Conservation (phyloP, 37 sponge, comb jelly and placozoan genomes). For the Mnemiopsis leidyi region DNA sequence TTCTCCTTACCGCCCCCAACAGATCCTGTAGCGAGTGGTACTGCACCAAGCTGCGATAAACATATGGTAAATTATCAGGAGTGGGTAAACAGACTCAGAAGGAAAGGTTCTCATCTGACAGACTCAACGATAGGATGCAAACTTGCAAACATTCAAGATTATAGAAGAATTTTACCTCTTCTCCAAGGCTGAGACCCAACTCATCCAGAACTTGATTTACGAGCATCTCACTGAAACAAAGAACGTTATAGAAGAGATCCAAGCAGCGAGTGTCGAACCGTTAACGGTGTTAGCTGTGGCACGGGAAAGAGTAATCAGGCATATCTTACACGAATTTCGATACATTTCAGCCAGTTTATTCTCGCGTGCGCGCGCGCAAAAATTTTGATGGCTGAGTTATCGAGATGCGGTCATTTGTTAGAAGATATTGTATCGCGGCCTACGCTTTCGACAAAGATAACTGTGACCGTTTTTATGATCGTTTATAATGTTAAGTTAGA, state of each 20-base stretch:
- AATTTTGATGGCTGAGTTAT: constrained; percentile 24
- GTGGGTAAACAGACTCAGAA: too few species aligned
- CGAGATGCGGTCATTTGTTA: neutral
- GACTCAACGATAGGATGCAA: too few species aligned
- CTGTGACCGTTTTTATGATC: neutral
- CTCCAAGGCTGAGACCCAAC: constrained; percentile 81
- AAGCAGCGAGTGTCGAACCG: too few species aligned
- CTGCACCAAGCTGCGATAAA: neutral
- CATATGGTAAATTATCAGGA: too few species aligned
- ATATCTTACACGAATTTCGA: too few species aligned
- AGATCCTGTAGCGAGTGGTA: constrained; percentile 15
- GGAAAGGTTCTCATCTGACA: too few species aligned
- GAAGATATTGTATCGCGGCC: neutral
- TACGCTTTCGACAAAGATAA: neutral
- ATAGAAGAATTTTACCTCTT: constrained; percentile 77
- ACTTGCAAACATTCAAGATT: too few species aligned
- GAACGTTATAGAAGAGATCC: too few species aligned
- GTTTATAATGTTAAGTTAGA: too few species aligned
- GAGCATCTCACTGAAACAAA: constrained; percentile 70
- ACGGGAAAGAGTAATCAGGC: too few species aligned
- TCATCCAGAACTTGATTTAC: constrained; percentile 86
- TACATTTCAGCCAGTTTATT: too few species aligned
- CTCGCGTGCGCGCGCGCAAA: constrained; percentile 58
- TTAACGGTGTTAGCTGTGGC: too few species aligned
- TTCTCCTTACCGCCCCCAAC: constrained; percentile 8